Evolutionary conservation across 2,888 invertebrate genomes (phyloP), one percentile per base, ranked within the genome.

Genomic region (Pomacea canaliculata): DNA sequence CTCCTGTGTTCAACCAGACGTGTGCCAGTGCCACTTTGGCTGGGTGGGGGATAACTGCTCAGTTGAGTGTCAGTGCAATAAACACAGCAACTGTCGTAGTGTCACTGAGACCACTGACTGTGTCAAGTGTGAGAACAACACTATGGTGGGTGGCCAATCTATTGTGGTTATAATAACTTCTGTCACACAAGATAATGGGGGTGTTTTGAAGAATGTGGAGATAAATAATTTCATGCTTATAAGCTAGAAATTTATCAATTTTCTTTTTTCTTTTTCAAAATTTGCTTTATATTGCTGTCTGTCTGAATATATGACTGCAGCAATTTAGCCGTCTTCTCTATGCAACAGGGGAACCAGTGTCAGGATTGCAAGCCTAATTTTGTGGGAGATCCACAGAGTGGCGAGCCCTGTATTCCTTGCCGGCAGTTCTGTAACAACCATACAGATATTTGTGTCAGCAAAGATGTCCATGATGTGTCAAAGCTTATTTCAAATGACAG

Each of bases 11-110:
- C 82, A 84, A 56, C 92, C 92, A 1, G 87, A 91, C 79, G 81
- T 79, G 0, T 92, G 98, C 88, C 93, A 94, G 80, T 98, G 98
- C 89, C 95, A 96, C 92, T 98, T 98, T 92, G 97, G 97, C 77
- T 98, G 96, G 91, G 97, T 98, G 48, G 97, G 98, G 74, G 94
- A 95, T 83, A 97, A 97, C 92, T 98, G 98, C 91, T 96, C 96
- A 84, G 96, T 96, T 80, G 96, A 96, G 91, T 98, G 98, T 90
- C 94, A 96, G 90, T 98, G 98, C 90, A 97, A 98, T 90, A 97
- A 97, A 0, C 97, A 98, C 91, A 95, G 97, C 77, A 94, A 97
- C 90, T 98, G 98, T 90, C 94, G 76, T 51, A 88, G 87, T 80
- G 96, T 96, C 12, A 95, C 96, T 88, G 94, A 94, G 86, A 93